phyloP scores from a whole-genome alignment of 1,140 invertebrate genomes.

The Sitodiplosis mosellana region DNA sequence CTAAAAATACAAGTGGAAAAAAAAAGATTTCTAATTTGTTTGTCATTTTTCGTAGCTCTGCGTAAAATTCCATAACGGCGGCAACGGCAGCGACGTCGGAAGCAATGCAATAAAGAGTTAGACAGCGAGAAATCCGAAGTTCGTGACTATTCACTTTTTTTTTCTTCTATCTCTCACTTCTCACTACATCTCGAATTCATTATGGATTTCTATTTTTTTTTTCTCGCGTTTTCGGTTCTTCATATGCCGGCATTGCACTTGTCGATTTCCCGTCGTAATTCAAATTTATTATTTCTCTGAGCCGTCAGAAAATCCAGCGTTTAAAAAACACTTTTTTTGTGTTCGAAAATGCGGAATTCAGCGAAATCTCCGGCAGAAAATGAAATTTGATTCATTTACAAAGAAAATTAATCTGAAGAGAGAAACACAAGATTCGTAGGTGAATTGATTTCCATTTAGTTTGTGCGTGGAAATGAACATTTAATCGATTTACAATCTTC shows the following conservation, averaged over 20 bases:
- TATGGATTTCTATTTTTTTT: no score
- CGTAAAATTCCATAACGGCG: background rate
- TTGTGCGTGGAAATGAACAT: no score
- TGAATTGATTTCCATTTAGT: no score
- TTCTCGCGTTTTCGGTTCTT: no score
- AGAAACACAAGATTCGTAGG: background rate
- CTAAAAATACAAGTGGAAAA: background rate
- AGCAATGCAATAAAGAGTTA: background rate
- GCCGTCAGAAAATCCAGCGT: conserved; percentile 2
- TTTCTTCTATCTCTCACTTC: background rate
- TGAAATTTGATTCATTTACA: background rate
- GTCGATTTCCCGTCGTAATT: background rate
- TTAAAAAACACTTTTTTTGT: background rate
- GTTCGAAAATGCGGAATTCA: background rate
- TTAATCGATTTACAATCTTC: no score
- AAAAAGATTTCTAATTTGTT: background rate
- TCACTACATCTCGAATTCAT: background rate
- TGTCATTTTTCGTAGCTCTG: background rate
- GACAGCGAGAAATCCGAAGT: background rate
- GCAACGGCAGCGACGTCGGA: background rate
- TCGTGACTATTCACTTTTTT: background rate
- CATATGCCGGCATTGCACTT: no score
- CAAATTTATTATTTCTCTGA: no score
- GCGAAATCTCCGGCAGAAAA: background rate
- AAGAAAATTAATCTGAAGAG: no score